A percentile compares a stretch with the other conserved stretches of the same genome.
Evolutionary conservation across 2,888 invertebrate genomes (phyloP).

Genomic region (Phoronis australis): DNA sequence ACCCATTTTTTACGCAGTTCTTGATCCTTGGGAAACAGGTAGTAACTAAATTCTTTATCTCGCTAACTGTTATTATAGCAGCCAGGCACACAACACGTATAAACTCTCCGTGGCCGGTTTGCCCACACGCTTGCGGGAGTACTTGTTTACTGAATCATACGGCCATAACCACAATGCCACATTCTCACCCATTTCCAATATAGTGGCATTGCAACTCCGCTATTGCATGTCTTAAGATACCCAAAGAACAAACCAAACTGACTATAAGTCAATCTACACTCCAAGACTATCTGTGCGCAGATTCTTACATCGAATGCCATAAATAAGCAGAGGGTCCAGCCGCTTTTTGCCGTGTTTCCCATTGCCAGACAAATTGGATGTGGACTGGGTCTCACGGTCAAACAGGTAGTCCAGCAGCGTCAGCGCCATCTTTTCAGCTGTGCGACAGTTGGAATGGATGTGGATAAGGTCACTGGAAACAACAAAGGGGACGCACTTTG

Average conservation of each 20-base stretch:
- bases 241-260: background rate
- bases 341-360: constrained; percentile 58
- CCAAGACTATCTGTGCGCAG: no score
- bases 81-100: no score
- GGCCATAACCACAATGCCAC: background rate
- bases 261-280: background rate
- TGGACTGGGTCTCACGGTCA: constrained; percentile 56
- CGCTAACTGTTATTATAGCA: no score
- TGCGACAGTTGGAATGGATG: constrained; percentile 56
- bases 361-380: constrained; percentile 57
- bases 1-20: no score
- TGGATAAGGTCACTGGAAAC: constrained; percentile 53
- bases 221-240: background rate
- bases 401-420: constrained; percentile 57
- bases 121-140: no score
- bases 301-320: constrained; percentile 52
- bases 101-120: no score
- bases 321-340: constrained; percentile 57
- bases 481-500: background rate
- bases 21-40: no score
- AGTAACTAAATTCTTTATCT: no score
- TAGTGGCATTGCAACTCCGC: no score
- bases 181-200: no score
- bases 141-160: background rate
- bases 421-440: constrained; percentile 58